Conservation (phyloP, 2,888 invertebrate genomes). For the Brenthis ino region DNA sequence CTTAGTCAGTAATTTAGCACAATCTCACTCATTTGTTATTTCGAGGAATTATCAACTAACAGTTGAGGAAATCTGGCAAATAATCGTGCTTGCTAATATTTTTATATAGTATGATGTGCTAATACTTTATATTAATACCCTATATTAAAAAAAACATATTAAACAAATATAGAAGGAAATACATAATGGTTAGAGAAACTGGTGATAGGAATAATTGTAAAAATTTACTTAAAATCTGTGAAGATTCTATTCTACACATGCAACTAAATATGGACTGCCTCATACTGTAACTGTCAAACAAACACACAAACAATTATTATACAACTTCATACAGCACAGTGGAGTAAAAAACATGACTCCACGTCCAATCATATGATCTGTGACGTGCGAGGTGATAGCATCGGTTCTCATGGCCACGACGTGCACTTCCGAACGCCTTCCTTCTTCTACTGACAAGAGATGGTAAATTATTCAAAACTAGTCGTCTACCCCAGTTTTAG, state of each 20-base stretch:
- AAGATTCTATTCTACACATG: not conserved
- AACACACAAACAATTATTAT: not conserved
- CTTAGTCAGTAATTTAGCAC: constrained; percentile 43
- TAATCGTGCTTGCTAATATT: constrained; percentile 5
- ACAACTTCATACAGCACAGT: constrained; percentile 1
- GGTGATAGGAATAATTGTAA: no score
- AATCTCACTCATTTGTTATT: constrained; percentile 38
- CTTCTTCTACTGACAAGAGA: constrained; percentile 14
- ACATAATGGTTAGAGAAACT: no score
- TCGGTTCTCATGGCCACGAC: constrained; percentile 70
- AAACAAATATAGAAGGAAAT: no score
- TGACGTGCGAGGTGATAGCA: constrained; percentile 66
- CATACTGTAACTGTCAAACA: constrained; percentile 1
- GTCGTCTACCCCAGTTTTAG: no score
- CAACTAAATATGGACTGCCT: not conserved
- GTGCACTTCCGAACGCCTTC: constrained; percentile 62
- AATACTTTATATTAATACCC: not conserved
- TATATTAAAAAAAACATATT: no score
- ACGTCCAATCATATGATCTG: constrained; percentile 46
- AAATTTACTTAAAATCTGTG: not conserved
- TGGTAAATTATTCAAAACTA: not conserved
- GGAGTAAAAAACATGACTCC: constrained; percentile 27
- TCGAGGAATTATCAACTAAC: constrained; percentile 33
- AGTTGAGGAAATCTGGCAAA: constrained; percentile 25
- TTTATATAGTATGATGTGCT: not conserved